Conservation (phyloP, 2,113 vertebrate genomes). For the Scomber colias region DNA sequence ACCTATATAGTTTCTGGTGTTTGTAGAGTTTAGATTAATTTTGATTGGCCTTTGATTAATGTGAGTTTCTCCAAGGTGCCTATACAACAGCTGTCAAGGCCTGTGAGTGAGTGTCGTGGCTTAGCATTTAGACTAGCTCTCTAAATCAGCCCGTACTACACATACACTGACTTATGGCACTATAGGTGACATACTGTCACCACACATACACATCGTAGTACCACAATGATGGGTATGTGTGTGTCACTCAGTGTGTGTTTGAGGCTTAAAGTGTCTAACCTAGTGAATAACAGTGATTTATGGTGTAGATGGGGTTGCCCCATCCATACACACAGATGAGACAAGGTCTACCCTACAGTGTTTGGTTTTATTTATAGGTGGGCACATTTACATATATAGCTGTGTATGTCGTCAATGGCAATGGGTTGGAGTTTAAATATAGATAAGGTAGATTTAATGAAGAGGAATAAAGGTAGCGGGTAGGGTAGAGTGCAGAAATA, state of each 20-base stretch:
- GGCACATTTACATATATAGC: constrained; percentile 28
- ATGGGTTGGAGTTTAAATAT: neutral
- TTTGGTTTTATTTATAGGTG: constrained; percentile 22
- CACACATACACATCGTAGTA: constrained; percentile 28
- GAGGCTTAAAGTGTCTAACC: constrained; percentile 30
- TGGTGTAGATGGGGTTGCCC: neutral
- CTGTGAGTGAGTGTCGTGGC: constrained; percentile 59
- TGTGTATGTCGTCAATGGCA: neutral
- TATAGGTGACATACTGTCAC: constrained; percentile 52
- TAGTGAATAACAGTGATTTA: constrained; percentile 40
- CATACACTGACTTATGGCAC: constrained; percentile 65
- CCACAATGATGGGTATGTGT: constrained; percentile 28
- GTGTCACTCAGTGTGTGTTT: constrained; percentile 43
- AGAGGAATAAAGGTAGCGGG: neutral
- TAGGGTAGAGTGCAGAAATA: too few species aligned
- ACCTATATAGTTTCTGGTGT: constrained; percentile 23
- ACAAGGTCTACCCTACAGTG: constrained; percentile 39
- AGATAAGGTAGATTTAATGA: neutral
- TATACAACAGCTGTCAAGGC: constrained; percentile 50
- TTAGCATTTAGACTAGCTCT: constrained; percentile 76
- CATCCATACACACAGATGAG: constrained; percentile 20
- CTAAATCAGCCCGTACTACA: constrained; percentile 69
- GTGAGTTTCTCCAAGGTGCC: neutral
- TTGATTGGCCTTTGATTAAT: constrained; percentile 66
- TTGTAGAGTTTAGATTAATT: constrained; percentile 35